These are phyloP conservation scores for Pluvialis apricaria DNA, from an alignment of 2,113 vertebrate genomes.

Conservation along the genomic window DNA sequence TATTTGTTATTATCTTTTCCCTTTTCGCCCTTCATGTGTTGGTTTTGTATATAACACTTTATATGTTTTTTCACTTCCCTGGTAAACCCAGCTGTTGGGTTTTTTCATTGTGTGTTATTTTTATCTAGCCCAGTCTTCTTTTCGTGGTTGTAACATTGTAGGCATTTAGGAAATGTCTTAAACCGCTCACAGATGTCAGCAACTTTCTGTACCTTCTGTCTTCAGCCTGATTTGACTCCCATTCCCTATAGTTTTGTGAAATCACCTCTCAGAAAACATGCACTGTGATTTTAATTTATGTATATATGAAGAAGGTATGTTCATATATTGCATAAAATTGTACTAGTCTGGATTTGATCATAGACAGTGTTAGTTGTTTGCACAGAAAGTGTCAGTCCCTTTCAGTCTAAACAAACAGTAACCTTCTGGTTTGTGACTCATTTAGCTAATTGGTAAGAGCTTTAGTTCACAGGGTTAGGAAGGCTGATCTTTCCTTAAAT, in stretches of 20 bases:
- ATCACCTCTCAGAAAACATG: not conserved
- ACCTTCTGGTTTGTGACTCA: not conserved
- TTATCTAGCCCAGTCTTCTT: not conserved
- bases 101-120: not conserved
- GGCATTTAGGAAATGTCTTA: slow-evolving; percentile 10
- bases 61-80: not conserved
- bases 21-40: not conserved
- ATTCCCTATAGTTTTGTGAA: not conserved
- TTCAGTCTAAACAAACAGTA: not conserved
- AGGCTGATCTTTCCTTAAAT: not conserved
- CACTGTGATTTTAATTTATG: not conserved
- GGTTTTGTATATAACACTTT: not conserved
- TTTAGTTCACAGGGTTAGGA: not conserved
- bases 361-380: not conserved
- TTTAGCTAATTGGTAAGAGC: not conserved
- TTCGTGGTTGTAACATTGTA: not conserved
- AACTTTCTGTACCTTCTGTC: not conserved
- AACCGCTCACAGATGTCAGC: not conserved
- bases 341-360: not conserved
- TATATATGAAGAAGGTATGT: accelerated
- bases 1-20: not conserved
- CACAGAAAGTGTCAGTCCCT: not conserved
- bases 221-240: not conserved
- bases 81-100: not conserved
- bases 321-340: not conserved